phyloP scores from a whole-genome alignment of 2,888 invertebrate genomes.

The Mesoligia furuncula region DNA sequence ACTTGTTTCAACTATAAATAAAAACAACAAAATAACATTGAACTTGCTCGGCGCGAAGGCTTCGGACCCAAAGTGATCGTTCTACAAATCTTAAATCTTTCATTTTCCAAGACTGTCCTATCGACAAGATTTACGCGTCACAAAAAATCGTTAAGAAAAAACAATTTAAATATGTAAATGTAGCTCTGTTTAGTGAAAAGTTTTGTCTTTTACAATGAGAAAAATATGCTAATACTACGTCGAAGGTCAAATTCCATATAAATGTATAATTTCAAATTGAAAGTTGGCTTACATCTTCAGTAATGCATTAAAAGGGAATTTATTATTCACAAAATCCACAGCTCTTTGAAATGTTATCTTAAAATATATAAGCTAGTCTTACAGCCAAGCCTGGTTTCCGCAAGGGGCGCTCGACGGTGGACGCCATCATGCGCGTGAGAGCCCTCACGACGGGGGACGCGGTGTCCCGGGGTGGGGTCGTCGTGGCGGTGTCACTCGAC shows the following conservation, averaged over 20 bases:
- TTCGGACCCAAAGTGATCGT: constrained; percentile 43
- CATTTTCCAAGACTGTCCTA: constrained; percentile 49
- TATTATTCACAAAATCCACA: neutral
- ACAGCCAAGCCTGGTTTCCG: too few species aligned
- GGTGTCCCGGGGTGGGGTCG: too few species aligned
- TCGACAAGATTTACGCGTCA: constrained; percentile 61
- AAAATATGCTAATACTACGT: constrained; percentile 57
- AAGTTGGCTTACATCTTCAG: constrained; percentile 40
- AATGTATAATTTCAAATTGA: constrained; percentile 50
- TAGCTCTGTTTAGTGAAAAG: constrained; percentile 59
- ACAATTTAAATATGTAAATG: constrained; percentile 64
- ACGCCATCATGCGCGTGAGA: too few species aligned
- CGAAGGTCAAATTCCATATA: constrained; percentile 54
- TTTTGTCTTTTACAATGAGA: constrained; percentile 59
- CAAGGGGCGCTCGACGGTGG: too few species aligned
- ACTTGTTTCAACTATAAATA: neutral
- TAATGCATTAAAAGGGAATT: constrained; percentile 33
- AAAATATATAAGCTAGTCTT: too few species aligned
- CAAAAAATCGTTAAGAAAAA: constrained; percentile 61
- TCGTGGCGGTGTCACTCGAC: too few species aligned
- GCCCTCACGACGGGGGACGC: too few species aligned
- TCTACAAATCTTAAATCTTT: constrained; percentile 62
- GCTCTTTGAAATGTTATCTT: too few species aligned
- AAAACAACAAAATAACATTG: constrained; percentile 9
- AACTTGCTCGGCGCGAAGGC: constrained; percentile 2